phyloP scores from a whole-genome alignment of 2,888 invertebrate genomes.

The Campoletis raptor region DNA sequence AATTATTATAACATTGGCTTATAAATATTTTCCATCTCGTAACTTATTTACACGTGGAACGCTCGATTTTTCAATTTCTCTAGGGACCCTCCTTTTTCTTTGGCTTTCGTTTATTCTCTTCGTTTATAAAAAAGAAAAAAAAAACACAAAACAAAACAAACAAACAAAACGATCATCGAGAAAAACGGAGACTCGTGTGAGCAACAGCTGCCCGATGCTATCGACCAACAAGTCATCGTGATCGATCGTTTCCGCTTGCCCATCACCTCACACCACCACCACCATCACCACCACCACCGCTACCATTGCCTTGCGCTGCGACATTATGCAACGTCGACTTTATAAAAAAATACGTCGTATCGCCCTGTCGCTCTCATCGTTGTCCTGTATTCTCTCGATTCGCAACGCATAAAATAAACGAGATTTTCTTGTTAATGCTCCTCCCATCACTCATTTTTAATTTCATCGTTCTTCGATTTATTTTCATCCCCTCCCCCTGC shows the following conservation, averaged over 20 bases:
- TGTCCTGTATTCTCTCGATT: neutral
- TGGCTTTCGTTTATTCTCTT: constrained; percentile 33
- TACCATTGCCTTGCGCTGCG: neutral
- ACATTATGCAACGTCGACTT: neutral
- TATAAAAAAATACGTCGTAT: neutral
- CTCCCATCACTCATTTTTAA: neutral
- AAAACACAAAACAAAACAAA: too few relatives aligned
- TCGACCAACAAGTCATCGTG: constrained; percentile 40
- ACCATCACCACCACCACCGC: neutral
- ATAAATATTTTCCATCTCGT: constrained; percentile 72
- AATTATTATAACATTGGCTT: constrained; percentile 72
- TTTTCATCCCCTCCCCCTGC: neutral
- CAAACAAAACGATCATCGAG: neutral
- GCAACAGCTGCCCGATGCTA: neutral
- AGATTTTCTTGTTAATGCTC: neutral
- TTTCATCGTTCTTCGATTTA: neutral
- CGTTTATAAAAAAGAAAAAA: constrained; percentile 10
- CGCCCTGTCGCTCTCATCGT: neutral
- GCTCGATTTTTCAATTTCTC: neutral
- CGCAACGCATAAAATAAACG: neutral
- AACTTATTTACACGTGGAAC: constrained; percentile 69
- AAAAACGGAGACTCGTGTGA: constrained; percentile 29
- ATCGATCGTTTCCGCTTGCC: constrained; percentile 35
- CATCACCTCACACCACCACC: neutral
- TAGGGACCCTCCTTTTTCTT: constrained; percentile 12